Base-by-base conservation (phyloP, 2,113 vertebrate genomes). In the Riparia riparia region DNA sequence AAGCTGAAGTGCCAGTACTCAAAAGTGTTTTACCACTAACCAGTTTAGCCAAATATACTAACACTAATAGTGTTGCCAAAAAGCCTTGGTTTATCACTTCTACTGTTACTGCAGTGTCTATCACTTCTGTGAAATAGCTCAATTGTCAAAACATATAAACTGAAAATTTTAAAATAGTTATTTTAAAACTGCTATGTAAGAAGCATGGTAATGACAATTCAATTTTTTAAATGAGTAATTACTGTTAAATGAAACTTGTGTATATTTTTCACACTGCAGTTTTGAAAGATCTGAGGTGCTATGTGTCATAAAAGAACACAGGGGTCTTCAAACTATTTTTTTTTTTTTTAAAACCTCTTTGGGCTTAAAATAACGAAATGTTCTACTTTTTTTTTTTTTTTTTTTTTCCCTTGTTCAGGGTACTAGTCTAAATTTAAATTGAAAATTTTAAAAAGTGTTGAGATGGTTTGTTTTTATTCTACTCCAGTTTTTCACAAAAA, bases 401-500 rank as follows among this genome's bases (percentile, higher is more conserved):
- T 37, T 37, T 37, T 51, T 65, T 74, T 65, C 63, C 50, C n/a
- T 85, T 79, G 14, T 61, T 94, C 58, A n/a, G 56, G 9, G 3
- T 85, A 12, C 11, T 72, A 37, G 63, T 76, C 29, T 95, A 76
- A 90, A 92, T 91, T 24, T 73, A 53, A 54, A 13, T 49, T 78
- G 39, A 54, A 37, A 76, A 19, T 45, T 88, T 78, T 82, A 41
- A 68, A 51, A 89, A 83, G 21, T 47, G 39, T 45, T 93, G 25
- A 82, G 28, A 34, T 76, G 19, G 19, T 70, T 89, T 80, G 6
- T 84, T 90, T 90, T 47, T 93, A 7, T 95, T 78, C 39, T 77
- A 12, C 91, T 95, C 28, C 94, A 99, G 99, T 99, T 99, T 98
- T 99, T 99, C 93, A 99, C 99, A 54, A 99, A 99, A 98, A 98